Evolutionary conservation across 2,113 vertebrate species (phyloP).

Genomic region (Amphiprion percula): DNA sequence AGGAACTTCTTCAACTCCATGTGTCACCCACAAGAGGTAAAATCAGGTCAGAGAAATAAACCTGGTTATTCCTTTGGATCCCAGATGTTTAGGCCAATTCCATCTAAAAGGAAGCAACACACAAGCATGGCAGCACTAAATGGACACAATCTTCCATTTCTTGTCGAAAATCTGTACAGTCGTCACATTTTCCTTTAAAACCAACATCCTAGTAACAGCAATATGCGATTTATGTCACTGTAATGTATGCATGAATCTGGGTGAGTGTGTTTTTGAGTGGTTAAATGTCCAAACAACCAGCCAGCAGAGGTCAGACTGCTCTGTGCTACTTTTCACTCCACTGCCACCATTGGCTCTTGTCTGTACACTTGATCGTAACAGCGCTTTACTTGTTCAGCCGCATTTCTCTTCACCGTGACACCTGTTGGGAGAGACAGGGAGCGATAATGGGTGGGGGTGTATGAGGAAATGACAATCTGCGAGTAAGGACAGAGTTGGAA

Average conservation of each 20-base stretch:
- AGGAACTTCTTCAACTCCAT: constrained; percentile 8
- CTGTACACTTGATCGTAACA: constrained; percentile 55
- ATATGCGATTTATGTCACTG: not conserved
- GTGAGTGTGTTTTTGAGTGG: constrained; percentile 7
- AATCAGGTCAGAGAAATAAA: no score
- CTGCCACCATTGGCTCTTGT: constrained; percentile 37
- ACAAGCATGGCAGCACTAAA: no score
- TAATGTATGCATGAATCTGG: not conserved
- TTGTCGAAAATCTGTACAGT: no score
- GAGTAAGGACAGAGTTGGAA: not conserved
- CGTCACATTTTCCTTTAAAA: not conserved
- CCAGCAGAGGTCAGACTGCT: constrained; percentile 29
- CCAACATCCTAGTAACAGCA: not conserved
- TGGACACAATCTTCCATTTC: no score
- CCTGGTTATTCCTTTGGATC: no score
- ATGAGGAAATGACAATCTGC: not conserved
- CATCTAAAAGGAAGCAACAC: no score
- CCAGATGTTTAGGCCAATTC: no score
- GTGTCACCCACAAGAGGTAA: no score
- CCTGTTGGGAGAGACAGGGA: not conserved
- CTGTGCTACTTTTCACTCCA: constrained; percentile 40
- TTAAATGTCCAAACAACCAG: constrained; percentile 35
- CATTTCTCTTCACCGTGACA: constrained; percentile 37
- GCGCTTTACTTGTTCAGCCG: constrained; percentile 48
- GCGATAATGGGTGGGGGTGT: no score